Evolutionary conservation across 1,140 invertebrate species (phyloP).

Genomic region (Magallana ariakensis): DNA sequence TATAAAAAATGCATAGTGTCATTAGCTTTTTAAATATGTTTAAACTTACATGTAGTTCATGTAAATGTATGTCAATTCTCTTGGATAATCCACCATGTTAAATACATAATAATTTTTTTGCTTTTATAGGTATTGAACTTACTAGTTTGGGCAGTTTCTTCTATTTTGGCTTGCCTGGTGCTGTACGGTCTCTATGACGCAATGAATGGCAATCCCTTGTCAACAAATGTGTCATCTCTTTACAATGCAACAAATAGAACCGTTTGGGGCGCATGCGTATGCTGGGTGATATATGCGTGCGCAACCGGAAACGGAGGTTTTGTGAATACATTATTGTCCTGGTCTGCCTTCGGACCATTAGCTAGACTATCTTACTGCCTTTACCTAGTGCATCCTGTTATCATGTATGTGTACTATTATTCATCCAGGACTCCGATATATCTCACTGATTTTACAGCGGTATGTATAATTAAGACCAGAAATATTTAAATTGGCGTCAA

Average conservation of each 20-base stretch:
- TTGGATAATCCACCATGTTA: too few species aligned
- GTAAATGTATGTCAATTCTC: too few species aligned
- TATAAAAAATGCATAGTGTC: too few species aligned
- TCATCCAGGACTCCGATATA: not conserved
- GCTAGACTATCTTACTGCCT: constrained; percentile 93
- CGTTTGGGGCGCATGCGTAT: constrained; percentile 76
- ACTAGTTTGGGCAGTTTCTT: constrained; percentile 60
- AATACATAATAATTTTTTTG: too few species aligned
- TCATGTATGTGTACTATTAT: constrained; percentile 59
- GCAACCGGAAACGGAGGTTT: constrained; percentile 74
- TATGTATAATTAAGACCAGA: constrained; percentile 1
- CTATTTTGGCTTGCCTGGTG: constrained; percentile 50
- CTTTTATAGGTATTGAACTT: constrained; percentile 45
- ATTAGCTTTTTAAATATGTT: too few species aligned
- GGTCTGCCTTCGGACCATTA: constrained; percentile 88
- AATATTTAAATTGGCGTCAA: too few species aligned
- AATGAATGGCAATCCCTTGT: constrained; percentile 8
- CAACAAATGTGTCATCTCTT: constrained; percentile 61
- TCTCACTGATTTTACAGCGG: constrained; percentile 18
- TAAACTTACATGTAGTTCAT: too few species aligned
- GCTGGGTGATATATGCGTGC: constrained; percentile 80
- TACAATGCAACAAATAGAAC: constrained; percentile 75
- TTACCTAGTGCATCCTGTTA: constrained; percentile 88
- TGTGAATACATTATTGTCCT: constrained; percentile 87
- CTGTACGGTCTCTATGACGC: constrained; percentile 65